Base-by-base conservation (phyloP, 2,113 vertebrate species). In the Perca fluviatilis region DNA sequence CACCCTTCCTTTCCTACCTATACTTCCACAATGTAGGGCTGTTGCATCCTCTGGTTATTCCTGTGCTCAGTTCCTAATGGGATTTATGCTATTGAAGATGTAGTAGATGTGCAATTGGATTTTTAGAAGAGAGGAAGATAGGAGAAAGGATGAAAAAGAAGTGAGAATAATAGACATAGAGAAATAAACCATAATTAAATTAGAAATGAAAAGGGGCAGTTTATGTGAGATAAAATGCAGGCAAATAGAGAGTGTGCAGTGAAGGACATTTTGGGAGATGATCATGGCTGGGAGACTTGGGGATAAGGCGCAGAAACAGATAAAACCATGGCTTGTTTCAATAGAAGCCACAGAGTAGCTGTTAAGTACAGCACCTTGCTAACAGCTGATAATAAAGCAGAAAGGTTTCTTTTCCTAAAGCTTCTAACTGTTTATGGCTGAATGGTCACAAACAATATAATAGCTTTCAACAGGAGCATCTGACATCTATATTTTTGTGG, bases 31-130 rank as follows among this genome's bases (percentile, higher is more conserved):
- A 19, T 62, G 64, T 64, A 74, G 27, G 43, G 25, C 53, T 54
- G 27, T 57, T 62, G 49, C 54, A 50, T 80, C 72, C 23, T 23
- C 53, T 56, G 15, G 47, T 76, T 51, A 82, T 84, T 74, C 50
- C 46, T 66, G 30, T 14, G 3, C 23, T 73, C 23, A 19, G 15
- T 51, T 88, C 82, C 75, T 75, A 65, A 82, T 76, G 62, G 81
- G 79, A 91, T 87, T 82, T 62, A 79, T 75, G 71, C 85, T 81
- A 33, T 82, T 86, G 62, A 77, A 86, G 82, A 89, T 76, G 65
- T 64, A 86, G 74, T 54, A 68, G 61, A 85, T 83, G 30, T 79
- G 57, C 80, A 89, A 89, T 68, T 85, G 46, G 61, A 90, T 76
- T 87, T 68, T 73, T 57, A 11, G 61, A 23, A 43, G 6, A 71